Conservation (phyloP, 1,140 invertebrate species). For the Lordiphosa clarofinis region DNA sequence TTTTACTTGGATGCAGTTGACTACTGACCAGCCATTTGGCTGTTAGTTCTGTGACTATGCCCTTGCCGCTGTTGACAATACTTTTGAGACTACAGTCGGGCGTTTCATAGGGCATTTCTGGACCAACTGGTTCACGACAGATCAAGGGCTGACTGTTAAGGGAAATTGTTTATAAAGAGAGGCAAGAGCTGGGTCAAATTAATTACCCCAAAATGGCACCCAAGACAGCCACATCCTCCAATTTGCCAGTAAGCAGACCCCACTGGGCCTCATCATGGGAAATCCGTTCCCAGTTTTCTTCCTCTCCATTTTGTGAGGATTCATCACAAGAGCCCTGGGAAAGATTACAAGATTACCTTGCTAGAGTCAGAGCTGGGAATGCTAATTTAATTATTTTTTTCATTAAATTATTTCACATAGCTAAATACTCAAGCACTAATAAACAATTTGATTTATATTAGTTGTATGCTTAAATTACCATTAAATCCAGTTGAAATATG, state of each 20-base stretch:
- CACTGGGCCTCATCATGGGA: conserved; percentile 92
- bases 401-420: too few relatives aligned
- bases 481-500: too few relatives aligned
- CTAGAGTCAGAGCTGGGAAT: too few relatives aligned
- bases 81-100: conserved; percentile 86
- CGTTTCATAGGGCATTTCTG: conserved; percentile 82
- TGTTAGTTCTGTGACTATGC: conserved; percentile 90
- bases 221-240: conserved; percentile 92
- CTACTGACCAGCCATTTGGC: conserved; percentile 88
- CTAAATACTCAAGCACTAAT: too few relatives aligned
- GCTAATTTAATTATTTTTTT: too few relatives aligned
- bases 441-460: too few relatives aligned
- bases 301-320: conserved; percentile 80
- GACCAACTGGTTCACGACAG: conserved; percentile 56
- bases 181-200: neutral
- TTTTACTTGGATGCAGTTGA: conserved; percentile 84
- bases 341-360: neutral
- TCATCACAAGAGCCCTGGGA: conserved; percentile 71
- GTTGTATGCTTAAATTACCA: too few relatives aligned
- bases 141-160: conserved; percentile 44
- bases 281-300: conserved; percentile 89
- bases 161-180: too few relatives aligned
- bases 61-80: conserved; percentile 89
- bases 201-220: conserved; percentile 84
- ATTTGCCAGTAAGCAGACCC: conserved; percentile 90